These are phyloP conservation scores for Pseudomugil tenellus DNA, from an alignment of 2,797 vertebrate species.

Conservation along the genomic window DNA sequence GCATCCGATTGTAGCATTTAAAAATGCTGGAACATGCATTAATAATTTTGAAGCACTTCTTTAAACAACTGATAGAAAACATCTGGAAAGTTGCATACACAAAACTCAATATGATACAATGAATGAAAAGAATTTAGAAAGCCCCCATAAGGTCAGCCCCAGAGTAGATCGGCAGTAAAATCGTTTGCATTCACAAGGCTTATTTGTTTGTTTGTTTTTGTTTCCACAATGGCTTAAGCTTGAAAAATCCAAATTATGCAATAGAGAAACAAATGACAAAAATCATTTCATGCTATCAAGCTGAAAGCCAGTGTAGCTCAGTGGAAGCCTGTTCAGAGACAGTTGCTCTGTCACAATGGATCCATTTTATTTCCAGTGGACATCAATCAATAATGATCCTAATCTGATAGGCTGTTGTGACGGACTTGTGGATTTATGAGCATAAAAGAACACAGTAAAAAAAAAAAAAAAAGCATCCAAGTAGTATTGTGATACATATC, in stretches of 20 bases:
- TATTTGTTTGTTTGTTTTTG: not conserved
- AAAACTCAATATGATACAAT: not conserved
- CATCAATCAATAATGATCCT: conserved; percentile 30
- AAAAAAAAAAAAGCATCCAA: not conserved
- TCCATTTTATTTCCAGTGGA: conserved; percentile 14
- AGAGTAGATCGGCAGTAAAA: no score
- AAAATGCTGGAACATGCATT: no score
- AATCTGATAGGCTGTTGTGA: conserved; percentile 12
- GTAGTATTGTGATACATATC: not conserved
- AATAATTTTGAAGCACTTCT: no score
- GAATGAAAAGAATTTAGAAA: not conserved
- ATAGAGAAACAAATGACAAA: conserved; percentile 6
- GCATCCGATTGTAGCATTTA: no score
- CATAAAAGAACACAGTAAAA: not conserved
- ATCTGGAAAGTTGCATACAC: no score
- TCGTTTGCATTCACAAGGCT: no score
- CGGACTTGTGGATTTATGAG: conserved; percentile 6
- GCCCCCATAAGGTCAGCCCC: not conserved
- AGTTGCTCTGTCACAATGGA: conserved; percentile 38
- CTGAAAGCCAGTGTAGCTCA: conserved; percentile 8
- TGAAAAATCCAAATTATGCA: conserved; percentile 3
- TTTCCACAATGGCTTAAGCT: not conserved
- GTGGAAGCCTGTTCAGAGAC: conserved; percentile 13
- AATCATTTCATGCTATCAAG: conserved; percentile 24
- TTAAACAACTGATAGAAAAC: no score